These are phyloP conservation scores for Sebastes matsubarae DNA, from an alignment of 2,797 vertebrate genomes.

Conservation along the genomic window DNA sequence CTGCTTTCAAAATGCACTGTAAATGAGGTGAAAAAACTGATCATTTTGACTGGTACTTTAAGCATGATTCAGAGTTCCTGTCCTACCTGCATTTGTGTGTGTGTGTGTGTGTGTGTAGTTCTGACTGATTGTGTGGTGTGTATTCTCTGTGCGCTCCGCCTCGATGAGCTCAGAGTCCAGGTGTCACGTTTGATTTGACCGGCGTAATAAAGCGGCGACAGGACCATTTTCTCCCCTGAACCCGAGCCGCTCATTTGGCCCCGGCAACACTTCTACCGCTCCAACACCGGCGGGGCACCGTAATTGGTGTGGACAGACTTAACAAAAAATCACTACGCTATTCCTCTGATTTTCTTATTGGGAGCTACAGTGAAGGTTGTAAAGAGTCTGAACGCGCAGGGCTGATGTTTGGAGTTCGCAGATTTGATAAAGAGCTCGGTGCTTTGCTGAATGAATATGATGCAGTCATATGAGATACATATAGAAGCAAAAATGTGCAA, in stretches of 20 bases:
- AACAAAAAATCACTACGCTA: constrained; percentile 63
- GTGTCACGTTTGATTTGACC: constrained; percentile 82
- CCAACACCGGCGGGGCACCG: background rate
- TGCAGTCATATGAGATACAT: background rate
- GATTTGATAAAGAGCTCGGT: constrained; percentile 10
- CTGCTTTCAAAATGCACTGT: background rate
- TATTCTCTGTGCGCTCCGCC: constrained; percentile 14
- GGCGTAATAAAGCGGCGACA: constrained; percentile 72
- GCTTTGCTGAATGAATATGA: background rate
- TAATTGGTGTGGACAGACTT: constrained; percentile 67
- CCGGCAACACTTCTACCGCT: constrained; percentile 15
- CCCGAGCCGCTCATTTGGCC: constrained; percentile 34
- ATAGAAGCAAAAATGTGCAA: background rate
- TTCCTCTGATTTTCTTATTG: constrained; percentile 49
- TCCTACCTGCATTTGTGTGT: background rate
- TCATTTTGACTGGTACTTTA: background rate
- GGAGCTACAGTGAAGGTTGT: constrained; percentile 36
- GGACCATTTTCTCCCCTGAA: constrained; percentile 73
- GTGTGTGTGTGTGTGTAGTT: constrained; percentile 1
- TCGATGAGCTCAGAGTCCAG: constrained; percentile 59
- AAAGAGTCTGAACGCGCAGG: background rate
- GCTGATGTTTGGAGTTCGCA: constrained; percentile 10
- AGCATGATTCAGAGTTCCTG: background rate
- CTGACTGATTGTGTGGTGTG: constrained; percentile 7
- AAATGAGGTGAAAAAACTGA: background rate